Percentiles rank a stretch among this genome's conserved stretches.
Evolutionary conservation across 2,113 vertebrate species (phyloP).

Genomic region (Hippolais icterina): DNA sequence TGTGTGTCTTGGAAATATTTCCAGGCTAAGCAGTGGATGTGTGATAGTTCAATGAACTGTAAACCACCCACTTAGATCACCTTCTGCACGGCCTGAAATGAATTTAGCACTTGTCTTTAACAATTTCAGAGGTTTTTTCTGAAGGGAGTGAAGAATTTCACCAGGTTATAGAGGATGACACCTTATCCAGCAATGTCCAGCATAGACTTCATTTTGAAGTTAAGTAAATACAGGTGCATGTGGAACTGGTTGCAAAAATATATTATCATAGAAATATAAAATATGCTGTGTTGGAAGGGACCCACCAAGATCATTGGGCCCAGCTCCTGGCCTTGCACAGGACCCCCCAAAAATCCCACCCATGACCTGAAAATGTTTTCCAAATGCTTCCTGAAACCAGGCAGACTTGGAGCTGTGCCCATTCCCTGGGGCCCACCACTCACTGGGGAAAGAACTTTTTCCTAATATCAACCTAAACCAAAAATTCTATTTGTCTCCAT

Average conservation of each 20-base stretch:
- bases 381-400: neutral
- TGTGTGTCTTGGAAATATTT: neutral
- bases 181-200: neutral
- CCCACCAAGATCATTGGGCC: neutral
- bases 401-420: neutral
- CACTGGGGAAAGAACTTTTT: neutral
- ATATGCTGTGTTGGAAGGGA: neutral
- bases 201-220: neutral
- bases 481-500: neutral
- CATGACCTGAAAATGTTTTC: neutral
- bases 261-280: neutral
- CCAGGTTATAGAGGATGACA: neutral
- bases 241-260: neutral
- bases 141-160: neutral
- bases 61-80: constrained; percentile 8
- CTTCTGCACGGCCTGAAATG: neutral
- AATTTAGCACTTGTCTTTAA: neutral
- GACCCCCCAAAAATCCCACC: neutral
- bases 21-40: neutral
- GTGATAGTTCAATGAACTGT: neutral
- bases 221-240: neutral
- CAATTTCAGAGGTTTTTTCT: neutral
- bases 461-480: neutral
- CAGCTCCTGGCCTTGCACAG: neutral
- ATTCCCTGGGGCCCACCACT: fast-evolving